Evolutionary conservation across 2,113 vertebrate genomes (phyloP).

Genomic region (Maylandia zebra): DNA sequence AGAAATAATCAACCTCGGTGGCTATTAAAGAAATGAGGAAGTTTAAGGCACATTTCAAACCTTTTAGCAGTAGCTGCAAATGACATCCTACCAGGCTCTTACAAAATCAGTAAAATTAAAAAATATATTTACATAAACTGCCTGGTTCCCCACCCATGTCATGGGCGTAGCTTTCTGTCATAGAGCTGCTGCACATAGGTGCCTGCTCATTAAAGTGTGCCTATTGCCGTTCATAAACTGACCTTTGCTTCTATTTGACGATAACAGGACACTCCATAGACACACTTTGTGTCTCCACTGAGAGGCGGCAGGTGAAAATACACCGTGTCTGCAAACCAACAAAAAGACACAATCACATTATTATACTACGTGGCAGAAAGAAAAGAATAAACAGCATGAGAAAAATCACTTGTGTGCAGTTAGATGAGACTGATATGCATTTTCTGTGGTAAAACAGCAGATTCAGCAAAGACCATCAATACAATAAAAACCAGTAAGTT

Average conservation of each 20-base stretch:
- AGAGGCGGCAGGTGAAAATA: conserved; percentile 94
- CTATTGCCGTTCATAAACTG: background rate
- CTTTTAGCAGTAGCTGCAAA: background rate
- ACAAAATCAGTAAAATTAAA: background rate
- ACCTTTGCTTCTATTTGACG: conserved; percentile 99
- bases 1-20: rapidly evolving
- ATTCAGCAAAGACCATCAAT: background rate
- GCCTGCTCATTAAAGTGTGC: background rate
- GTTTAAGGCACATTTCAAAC: background rate
- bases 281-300: conserved; percentile 77
- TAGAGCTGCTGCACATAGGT: background rate
- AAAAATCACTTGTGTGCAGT: background rate
- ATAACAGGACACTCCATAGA: conserved; percentile 96
- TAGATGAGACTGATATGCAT: background rate
- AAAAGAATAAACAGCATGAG: background rate
- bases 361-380: rapidly evolving
- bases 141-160: background rate
- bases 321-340: conserved; percentile 79
- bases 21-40: background rate
- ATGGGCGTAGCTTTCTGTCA: background rate
- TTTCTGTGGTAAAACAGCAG: background rate
- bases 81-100: background rate
- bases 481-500: background rate
- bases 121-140: background rate
- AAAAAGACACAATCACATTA: background rate